Percentiles rank a stretch among this genome's conserved stretches.
phyloP scores from a whole-genome alignment of 2,888 invertebrate genomes.

The Leucophenga maculata region DNA sequence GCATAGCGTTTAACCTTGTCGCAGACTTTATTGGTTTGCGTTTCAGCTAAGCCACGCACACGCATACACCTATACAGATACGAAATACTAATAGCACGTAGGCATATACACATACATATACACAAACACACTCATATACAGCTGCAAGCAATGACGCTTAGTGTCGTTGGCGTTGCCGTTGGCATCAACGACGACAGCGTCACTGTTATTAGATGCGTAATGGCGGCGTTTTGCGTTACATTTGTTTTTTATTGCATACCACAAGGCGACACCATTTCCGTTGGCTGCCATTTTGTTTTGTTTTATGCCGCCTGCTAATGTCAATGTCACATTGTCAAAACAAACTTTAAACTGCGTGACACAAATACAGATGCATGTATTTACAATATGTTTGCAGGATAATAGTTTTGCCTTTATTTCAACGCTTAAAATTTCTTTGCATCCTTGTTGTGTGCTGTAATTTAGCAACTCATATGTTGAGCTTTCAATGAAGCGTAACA shows the following conservation, averaged over 20 bases:
- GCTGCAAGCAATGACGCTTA: constrained; percentile 59
- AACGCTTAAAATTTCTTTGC: constrained; percentile 25
- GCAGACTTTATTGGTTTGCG: constrained; percentile 11
- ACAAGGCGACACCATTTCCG: constrained; percentile 48
- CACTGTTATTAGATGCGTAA: constrained; percentile 56
- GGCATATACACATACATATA: background rate
- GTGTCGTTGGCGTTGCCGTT: background rate
- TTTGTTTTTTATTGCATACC: constrained; percentile 65
- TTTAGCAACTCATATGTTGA: constrained; percentile 40
- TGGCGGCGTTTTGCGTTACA: constrained; percentile 62
- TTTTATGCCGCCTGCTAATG: constrained; percentile 54
- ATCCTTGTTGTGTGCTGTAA: constrained; percentile 29
- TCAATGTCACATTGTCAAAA: constrained; percentile 49
- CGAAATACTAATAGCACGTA: background rate
- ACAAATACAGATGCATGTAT: constrained; percentile 36
- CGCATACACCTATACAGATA: background rate
- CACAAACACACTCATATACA: constrained; percentile 35
- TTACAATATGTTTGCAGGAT: background rate
- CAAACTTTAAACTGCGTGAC: constrained; percentile 62
- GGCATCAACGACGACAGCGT: background rate
- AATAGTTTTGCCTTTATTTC: constrained; percentile 13
- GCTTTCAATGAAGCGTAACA: constrained; percentile 33
- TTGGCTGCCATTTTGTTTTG: constrained; percentile 42
- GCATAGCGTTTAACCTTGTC: background rate
- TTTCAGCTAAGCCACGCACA: constrained; percentile 4